These are phyloP conservation scores for Argyrosomus japonicus DNA, from an alignment of 2,113 vertebrate species.

Conservation along the genomic window DNA sequence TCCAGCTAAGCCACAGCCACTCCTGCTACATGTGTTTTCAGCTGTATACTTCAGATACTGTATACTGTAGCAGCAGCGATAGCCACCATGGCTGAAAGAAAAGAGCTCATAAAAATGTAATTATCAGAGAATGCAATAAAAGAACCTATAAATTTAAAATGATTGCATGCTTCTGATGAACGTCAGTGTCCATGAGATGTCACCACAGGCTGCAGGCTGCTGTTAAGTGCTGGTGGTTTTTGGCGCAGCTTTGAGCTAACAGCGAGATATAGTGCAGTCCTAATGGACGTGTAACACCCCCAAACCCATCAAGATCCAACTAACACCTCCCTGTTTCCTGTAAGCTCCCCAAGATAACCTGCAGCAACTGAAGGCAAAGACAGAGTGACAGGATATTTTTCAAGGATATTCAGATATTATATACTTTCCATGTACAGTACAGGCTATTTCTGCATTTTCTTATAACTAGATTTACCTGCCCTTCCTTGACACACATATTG, in stretches of 20 bases:
- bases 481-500: background rate
- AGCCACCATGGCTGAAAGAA: background rate
- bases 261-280: slow-evolving; percentile 26
- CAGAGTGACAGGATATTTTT: background rate
- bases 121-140: background rate
- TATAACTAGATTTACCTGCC: background rate
- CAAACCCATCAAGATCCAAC: slow-evolving; percentile 20
- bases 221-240: slow-evolving; percentile 61
- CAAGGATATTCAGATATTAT: too few relatives aligned
- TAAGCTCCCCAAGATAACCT: slow-evolving; percentile 28
- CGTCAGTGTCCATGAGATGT: slow-evolving; percentile 2
- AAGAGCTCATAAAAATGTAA: slow-evolving; percentile 37
- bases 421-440: too few relatives aligned
- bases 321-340: slow-evolving; percentile 54
- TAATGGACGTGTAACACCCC: slow-evolving; percentile 64
- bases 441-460: background rate
- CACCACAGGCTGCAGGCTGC: slow-evolving; percentile 35
- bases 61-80: background rate
- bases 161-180: slow-evolving; percentile 12
- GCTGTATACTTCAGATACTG: too few relatives aligned
- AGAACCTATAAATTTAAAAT: background rate
- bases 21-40: background rate
- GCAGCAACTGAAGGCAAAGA: background rate
- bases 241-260: slow-evolving; percentile 32
- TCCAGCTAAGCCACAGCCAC: background rate